These are phyloP conservation scores for Scolopax bukidnonensis DNA, from an alignment of 2,797 vertebrate genomes.

Conservation along the genomic window DNA sequence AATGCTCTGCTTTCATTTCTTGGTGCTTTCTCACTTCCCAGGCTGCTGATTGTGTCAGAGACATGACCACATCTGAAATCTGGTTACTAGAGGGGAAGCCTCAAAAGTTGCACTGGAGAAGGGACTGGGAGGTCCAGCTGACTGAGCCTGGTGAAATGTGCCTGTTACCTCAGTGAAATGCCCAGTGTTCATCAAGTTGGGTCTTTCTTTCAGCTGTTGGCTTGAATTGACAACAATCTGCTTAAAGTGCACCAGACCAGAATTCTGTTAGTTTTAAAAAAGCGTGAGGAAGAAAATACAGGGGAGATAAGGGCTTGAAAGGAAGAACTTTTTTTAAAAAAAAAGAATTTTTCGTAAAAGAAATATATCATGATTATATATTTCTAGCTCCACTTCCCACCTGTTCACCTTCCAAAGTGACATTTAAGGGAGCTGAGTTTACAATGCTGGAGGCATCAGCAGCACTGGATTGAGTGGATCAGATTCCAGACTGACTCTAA, in stretches of 20 bases:
- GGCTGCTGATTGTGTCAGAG: neutral
- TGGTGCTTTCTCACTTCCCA: neutral
- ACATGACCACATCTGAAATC: accelerated
- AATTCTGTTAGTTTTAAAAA: neutral
- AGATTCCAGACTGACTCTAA: conserved; percentile 50
- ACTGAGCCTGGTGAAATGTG: neutral
- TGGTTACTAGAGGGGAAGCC: neutral
- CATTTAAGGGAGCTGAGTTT: conserved; percentile 60
- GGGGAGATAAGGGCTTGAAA: neutral
- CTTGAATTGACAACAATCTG: neutral
- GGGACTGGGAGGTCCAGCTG: neutral
- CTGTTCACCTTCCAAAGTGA: conserved; percentile 67
- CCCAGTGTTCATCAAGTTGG: accelerated
- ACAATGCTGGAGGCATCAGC: conserved; percentile 43
- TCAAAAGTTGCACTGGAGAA: neutral
- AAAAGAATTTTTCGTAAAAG: neutral
- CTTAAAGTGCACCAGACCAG: neutral
- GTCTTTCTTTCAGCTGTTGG: neutral
- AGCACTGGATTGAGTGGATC: conserved; percentile 58
- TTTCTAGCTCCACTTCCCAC: conserved; percentile 59
- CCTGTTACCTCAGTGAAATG: neutral
- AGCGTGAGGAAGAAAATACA: neutral
- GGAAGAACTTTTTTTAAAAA: neutral
- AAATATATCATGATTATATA: neutral
- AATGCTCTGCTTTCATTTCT: neutral